Conservation (phyloP, 2,888 invertebrate genomes). For the Crocallis elinguaria region DNA sequence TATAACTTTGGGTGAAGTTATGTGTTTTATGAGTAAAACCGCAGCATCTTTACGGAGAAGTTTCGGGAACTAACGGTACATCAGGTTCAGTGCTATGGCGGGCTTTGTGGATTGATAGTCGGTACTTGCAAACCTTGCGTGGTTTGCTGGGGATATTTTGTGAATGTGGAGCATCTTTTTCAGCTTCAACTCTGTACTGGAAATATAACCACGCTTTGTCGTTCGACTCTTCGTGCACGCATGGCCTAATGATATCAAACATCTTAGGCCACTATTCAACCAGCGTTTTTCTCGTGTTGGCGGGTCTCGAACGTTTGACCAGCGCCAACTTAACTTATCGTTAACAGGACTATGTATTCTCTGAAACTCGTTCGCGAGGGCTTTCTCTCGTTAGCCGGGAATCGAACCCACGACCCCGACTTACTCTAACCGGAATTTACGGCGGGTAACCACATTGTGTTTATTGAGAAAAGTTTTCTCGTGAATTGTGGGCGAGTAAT, state of each 20-base stretch:
- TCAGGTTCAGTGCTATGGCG: slow-evolving; percentile 55
- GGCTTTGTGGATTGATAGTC: slow-evolving; percentile 36
- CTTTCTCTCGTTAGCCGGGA: slow-evolving; percentile 59
- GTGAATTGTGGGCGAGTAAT: neutral
- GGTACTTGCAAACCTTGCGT: slow-evolving; percentile 3
- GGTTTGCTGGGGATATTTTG: neutral
- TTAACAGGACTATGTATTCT: slow-evolving; percentile 5
- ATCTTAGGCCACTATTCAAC: no score
- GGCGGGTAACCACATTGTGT: slow-evolving; percentile 32
- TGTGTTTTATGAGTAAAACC: slow-evolving; percentile 38
- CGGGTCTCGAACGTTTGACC: no score
- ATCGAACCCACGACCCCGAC: slow-evolving; percentile 31
- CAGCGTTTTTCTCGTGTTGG: no score
- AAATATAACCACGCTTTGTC: no score
- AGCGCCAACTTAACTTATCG: slow-evolving; percentile 1
- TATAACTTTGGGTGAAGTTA: neutral
- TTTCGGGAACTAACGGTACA: slow-evolving; percentile 70
- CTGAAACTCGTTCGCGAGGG: slow-evolving; percentile 3
- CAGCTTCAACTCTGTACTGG: neutral
- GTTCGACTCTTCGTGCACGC: no score
- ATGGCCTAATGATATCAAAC: no score
- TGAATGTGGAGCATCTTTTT: neutral
- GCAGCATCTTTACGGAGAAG: slow-evolving; percentile 65
- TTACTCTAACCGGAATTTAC: slow-evolving; percentile 51
- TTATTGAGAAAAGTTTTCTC: slow-evolving; percentile 23